These are phyloP conservation scores for Pterostichus madidus DNA, from an alignment of 2,888 invertebrate species.

Conservation along the genomic window DNA sequence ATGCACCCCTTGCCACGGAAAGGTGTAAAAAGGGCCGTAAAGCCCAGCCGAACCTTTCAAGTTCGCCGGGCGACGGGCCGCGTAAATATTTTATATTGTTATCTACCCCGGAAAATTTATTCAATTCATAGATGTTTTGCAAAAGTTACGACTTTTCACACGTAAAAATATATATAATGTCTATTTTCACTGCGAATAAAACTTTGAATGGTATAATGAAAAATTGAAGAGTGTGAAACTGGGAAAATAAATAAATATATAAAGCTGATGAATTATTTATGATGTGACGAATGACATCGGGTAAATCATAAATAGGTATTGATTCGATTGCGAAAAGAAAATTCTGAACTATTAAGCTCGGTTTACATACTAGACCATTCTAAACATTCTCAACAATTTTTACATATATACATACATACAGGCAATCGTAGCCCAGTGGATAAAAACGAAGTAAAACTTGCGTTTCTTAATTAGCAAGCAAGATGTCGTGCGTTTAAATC, in stretches of 20 bases:
- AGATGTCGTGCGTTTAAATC: no score
- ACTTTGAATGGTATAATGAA: conserved; percentile 52
- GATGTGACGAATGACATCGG: neutral
- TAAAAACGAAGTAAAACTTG: no score
- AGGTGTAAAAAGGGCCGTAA: conserved; percentile 55
- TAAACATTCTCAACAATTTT: no score
- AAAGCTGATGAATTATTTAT: conserved; percentile 42
- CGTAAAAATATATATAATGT: conserved; percentile 63
- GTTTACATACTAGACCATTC: no score
- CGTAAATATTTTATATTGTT: conserved; percentile 65
- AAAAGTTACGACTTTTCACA: conserved; percentile 60
- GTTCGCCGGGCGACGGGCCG: conserved; percentile 24
- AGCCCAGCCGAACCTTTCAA: conserved; percentile 49
- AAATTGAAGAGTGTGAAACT: conserved; percentile 18
- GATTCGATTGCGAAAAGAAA: neutral
- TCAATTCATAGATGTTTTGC: conserved; percentile 64
- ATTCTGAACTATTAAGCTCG: no score
- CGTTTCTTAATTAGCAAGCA: no score
- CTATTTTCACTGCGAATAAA: conserved; percentile 55
- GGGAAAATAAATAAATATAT: conserved; percentile 17
- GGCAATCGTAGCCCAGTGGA: no score
- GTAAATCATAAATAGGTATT: conserved; percentile 7
- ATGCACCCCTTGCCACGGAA: neutral
- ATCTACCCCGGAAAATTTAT: conserved; percentile 63
- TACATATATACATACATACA: no score